Conservation (phyloP, 2,797 vertebrate genomes). For the Acanthornis magna region DNA sequence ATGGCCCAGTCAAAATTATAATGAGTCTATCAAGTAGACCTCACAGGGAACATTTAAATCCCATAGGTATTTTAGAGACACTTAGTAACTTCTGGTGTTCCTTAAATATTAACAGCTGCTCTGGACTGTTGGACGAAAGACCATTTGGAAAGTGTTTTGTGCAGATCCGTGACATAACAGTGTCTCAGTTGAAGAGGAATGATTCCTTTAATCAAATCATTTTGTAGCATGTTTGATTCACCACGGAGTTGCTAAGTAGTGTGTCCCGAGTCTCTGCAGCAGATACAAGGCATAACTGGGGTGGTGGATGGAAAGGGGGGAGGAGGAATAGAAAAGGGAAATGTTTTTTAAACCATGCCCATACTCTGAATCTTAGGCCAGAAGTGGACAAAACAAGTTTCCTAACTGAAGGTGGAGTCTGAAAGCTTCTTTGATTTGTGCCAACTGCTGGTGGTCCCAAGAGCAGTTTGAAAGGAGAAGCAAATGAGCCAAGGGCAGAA, state of each 20-base stretch:
- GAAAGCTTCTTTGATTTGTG: neutral
- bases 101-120: constrained; percentile 51
- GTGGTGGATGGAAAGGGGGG: rapidly evolving
- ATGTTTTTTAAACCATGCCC: neutral
- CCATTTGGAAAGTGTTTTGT: neutral
- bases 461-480: neutral
- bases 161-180: neutral
- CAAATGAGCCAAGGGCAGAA: neutral
- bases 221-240: constrained; percentile 22
- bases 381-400: neutral
- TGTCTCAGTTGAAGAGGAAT: constrained; percentile 19
- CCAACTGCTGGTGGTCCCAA: neutral
- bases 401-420: neutral
- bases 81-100: constrained; percentile 34
- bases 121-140: neutral
- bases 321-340: neutral
- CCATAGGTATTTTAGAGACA: constrained; percentile 17
- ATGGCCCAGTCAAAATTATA: neutral
- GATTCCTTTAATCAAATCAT: constrained; percentile 26
- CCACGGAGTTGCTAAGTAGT: neutral
- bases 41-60: constrained; percentile 29
- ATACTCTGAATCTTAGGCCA: neutral
- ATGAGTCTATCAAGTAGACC: neutral
- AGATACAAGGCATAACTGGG: neutral
- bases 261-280: neutral